Percentiles rank a stretch among this genome's conserved stretches.
These are phyloP conservation scores for Rhingia campestris DNA, from an alignment of 2,888 invertebrate species.

Conservation along the genomic window DNA sequence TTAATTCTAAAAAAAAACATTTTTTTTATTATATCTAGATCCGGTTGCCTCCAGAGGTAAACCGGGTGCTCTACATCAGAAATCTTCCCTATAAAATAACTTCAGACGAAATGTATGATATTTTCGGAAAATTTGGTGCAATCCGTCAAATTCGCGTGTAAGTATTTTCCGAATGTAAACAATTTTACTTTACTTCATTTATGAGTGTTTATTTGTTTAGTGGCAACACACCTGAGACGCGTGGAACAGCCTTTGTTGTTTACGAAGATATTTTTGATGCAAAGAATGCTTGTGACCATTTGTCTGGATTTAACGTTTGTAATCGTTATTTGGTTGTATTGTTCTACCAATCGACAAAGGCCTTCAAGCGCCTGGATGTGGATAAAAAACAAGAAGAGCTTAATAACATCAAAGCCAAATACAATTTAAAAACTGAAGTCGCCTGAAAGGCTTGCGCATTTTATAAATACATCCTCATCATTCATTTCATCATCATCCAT, in stretches of 20 bases:
- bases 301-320: conserved; percentile 99
- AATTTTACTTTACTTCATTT: neutral
- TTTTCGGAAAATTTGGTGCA: conserved; percentile 99
- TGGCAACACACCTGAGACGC: conserved; percentile 98
- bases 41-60: conserved; percentile 98
- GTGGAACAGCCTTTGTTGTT: conserved; percentile 99
- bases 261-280: conserved; percentile 99
- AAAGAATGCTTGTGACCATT: conserved; percentile 99
- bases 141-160: conserved; percentile 99
- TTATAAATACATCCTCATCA: conserved; percentile 26
- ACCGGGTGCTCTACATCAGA: conserved; percentile 96
- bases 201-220: conserved; percentile 83
- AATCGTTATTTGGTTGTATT: conserved; percentile 99
- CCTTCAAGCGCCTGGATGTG: conserved; percentile 96
- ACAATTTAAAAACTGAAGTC: conserved; percentile 88
- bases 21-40: conserved; percentile 85
- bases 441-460: conserved; percentile 15
- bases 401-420: conserved; percentile 97
- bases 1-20: conserved; percentile 24
- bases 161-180: conserved; percentile 82
- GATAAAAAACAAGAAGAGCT: conserved; percentile 98
- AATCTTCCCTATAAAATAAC: conserved; percentile 99
- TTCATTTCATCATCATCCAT: conserved; percentile 42
- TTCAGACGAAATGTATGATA: conserved; percentile 99
- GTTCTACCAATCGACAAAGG: conserved; percentile 98